Conservation (phyloP, 2,888 invertebrate species). For the Cepaea hortensis region DNA sequence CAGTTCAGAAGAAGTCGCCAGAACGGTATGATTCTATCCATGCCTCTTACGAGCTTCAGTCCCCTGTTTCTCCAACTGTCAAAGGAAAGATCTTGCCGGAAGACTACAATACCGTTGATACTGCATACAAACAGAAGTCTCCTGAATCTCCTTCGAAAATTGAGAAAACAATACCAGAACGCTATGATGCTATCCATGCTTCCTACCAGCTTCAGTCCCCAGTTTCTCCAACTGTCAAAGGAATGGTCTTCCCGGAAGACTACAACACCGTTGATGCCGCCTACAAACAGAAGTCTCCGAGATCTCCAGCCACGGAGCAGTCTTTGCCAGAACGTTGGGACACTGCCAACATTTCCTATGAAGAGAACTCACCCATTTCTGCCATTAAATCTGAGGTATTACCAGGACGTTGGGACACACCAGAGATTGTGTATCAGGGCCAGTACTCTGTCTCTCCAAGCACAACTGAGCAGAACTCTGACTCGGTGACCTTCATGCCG, state of each 20-base stretch:
- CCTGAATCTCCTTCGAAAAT: neutral
- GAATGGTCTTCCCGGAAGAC: neutral
- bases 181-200: neutral
- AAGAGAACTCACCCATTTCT: neutral
- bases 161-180: neutral
- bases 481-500: conserved; percentile 80
- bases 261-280: neutral
- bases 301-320: neutral
- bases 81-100: neutral
- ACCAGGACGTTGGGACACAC: neutral
- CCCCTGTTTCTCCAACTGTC: neutral
- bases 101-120: neutral
- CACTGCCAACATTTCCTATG: neutral
- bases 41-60: neutral
- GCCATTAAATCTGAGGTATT: neutral
- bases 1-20: neutral
- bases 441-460: conserved; percentile 54
- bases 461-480: conserved; percentile 77
- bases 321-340: neutral
- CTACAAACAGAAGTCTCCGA: neutral
- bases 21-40: neutral
- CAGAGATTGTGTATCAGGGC: conserved; percentile 55
- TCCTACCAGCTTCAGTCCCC: neutral
- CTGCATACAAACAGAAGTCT: neutral
- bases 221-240: neutral